Evolutionary conservation across 2,797 vertebrate genomes (phyloP), one percentile per base, ranked within the genome.

Genomic region (Phalanger gymnotis): DNA sequence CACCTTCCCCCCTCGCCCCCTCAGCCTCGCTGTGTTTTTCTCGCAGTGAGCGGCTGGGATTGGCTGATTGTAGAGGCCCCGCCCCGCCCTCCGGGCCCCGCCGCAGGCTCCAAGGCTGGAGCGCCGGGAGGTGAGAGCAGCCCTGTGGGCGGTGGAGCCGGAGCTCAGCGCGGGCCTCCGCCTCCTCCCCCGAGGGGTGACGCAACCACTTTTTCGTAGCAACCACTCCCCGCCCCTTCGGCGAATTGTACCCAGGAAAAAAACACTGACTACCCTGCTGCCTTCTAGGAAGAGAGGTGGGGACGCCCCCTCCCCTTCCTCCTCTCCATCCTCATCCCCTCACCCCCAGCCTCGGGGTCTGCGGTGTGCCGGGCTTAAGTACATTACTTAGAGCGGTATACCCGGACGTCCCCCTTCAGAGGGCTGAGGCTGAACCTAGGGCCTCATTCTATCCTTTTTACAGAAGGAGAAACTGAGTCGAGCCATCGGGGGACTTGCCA

Each of bases 111-210:
- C 4, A 0, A 4, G 66, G 66, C 16, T 10, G n/a, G 0, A 40
- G n/a, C 66, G 66, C 10, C 0, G 54, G 54, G 19, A 30, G 14
- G 66, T n/a, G 16, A 25, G 61, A 5, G 5, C n/a, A 40, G 66
- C 19, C 19, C n/a, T 3, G 0, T 0, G 66, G 34, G 16, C 66
- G 2, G 2, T 0, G 40, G 66, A 73, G 19, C n/a, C 6, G 12
- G n/a, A 22, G 34, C 19, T 73, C 19, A 25, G n/a, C 19, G 2
- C n/a, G 14, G 34, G 66, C 19, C 19, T 73, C 66, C 66, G 66
- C 66, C 66, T 73, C 66, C n/a, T 73, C 66, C n/a, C 66, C 66
- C n/a, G n/a, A 73, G 34, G 61, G 61, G 34, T 73, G 61, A 73
- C 61, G 61, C 61, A 73, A 73, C 66, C 5, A 16, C 6, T n/a